Base-by-base conservation (phyloP, 2,113 vertebrate genomes). In the Zeus faber region DNA sequence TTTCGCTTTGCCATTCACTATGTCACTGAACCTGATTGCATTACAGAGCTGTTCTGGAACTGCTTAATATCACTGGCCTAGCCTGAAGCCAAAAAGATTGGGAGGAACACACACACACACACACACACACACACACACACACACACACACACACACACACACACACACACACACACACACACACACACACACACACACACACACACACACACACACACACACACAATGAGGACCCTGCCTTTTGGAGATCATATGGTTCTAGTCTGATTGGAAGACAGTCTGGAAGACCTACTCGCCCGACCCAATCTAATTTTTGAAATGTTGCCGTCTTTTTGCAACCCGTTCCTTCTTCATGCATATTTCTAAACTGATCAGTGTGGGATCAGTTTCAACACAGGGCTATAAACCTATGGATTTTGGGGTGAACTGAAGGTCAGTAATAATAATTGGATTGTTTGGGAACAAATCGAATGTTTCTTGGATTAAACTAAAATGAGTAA, bases 31-130 rank as follows among this genome's bases (percentile, higher is more conserved):
- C 59, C 60, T 82, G 80, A 81, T 87, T 70, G 21, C 68, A 79
- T 91, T 84, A 91, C 86, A 83, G 70, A 55, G 76, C 76, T 82
- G 79, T 82, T 76, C 74, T 85, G 84, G 85, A 88, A 82, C 86
- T 75, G 82, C 33, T 60, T 84, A 86, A 91, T 92, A 89, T 93
- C 89, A 90, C 83, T 72, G 59, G 11, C 67, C 61, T 95, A 92
- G 92, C 86, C 21, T 55, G 2, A 22, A 76, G 89, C 92, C 91
- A 93, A 66, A 69, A 66, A 31, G 61, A 79, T 74, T 20, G 43
- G 53, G 74, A 65, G 68, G 25, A 25, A 13, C 39, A 20, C 53
- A 13, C 41, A 23, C 54, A 18, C 39, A 20, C 25, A 24, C 27
- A 13, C 21, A 40, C 20, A 40, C 31, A 33, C 31, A 33, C 31